Conservation (phyloP, 2,888 invertebrate species). For the Trissoscelio sp. region DNA sequence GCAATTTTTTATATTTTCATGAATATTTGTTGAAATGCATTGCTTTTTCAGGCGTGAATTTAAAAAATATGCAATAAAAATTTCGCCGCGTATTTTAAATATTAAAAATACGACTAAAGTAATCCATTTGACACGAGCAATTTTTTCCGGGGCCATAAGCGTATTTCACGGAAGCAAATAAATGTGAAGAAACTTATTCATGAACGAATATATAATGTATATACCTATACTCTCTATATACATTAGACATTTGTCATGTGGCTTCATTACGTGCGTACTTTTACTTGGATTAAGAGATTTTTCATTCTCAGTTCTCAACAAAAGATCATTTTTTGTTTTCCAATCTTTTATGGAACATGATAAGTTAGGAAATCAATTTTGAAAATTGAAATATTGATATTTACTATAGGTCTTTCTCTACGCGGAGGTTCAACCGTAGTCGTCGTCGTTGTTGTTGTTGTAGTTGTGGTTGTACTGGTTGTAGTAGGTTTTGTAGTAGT, state of each 20-base stretch:
- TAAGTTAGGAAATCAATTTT: no score
- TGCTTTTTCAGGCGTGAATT: not conserved
- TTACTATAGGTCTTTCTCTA: no score
- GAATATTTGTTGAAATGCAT: not conserved
- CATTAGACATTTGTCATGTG: no score
- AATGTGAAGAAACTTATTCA: no score
- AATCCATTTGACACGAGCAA: not conserved
- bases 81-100: not conserved
- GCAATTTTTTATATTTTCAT: not conserved
- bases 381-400: no score
- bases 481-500: conserved; percentile 6
- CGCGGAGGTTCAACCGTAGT: not conserved
- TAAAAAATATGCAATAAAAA: not conserved
- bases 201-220: not conserved
- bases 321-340: not conserved
- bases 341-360: no score
- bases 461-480: conserved; percentile 20
- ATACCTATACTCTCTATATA: not conserved
- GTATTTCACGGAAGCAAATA: no score
- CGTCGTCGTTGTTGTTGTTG: conserved; percentile 2
- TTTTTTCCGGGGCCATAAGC: not conserved
- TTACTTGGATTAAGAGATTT: conserved; percentile 17
- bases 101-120: not conserved
- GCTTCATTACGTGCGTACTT: not conserved
- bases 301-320: not conserved